Conservation (phyloP, 1,140 invertebrate genomes). For the Globodera rostochiensis region DNA sequence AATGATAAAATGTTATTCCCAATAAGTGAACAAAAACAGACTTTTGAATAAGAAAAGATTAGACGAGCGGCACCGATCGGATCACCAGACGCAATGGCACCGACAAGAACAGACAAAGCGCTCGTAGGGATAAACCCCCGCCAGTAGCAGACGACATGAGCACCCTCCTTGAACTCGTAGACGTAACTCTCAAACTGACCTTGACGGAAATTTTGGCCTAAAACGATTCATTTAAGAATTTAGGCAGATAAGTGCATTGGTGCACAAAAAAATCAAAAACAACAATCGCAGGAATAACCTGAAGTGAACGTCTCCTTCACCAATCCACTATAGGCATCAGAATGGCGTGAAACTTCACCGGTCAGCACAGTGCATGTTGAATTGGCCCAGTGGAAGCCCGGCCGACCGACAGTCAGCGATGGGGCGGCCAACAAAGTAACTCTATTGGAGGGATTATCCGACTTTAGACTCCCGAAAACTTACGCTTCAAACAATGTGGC, state of each 20-base stretch:
- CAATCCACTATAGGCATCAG: slow-evolving; percentile 32
- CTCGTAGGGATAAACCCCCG: slow-evolving; percentile 51
- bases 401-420: slow-evolving; percentile 37
- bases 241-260: background rate
- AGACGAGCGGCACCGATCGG: slow-evolving; percentile 39
- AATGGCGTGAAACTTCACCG: slow-evolving; percentile 41
- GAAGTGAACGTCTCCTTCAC: slow-evolving; percentile 45
- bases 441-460: slow-evolving; percentile 28
- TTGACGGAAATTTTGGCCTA: slow-evolving; percentile 52
- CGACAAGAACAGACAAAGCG: slow-evolving; percentile 31
- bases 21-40: background rate
- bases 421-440: slow-evolving; percentile 39
- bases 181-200: slow-evolving; percentile 53
- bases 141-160: slow-evolving; percentile 49
- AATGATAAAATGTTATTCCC: background rate
- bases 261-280: background rate
- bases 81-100: slow-evolving; percentile 43
- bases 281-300: slow-evolving; percentile 22
- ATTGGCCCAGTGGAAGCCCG: slow-evolving; percentile 52
- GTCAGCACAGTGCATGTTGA: slow-evolving; percentile 47
- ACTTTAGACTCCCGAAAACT: background rate
- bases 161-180: slow-evolving; percentile 43
- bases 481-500: slow-evolving; percentile 28
- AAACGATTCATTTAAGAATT: background rate
- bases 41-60: slow-evolving; percentile 33